phyloP scores from a whole-genome alignment of 2,888 invertebrate genomes.

The Microdon myrmicae region DNA sequence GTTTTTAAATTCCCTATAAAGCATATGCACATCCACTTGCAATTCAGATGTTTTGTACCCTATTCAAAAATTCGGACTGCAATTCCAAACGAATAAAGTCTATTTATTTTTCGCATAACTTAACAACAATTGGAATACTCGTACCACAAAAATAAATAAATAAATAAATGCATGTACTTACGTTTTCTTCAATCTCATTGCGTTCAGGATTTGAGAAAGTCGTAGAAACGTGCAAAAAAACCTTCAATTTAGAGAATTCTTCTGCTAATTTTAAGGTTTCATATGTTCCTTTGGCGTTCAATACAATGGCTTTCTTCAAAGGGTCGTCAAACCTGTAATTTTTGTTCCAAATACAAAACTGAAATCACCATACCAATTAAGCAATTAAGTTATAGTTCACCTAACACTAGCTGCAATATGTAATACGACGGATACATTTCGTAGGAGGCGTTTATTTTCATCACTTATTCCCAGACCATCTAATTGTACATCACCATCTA shows the following conservation, averaged over 20 bases:
- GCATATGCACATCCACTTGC: no score
- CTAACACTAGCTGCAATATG: constrained; percentile 84
- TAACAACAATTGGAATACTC: no score
- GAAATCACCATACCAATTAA: neutral
- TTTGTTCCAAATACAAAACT: neutral
- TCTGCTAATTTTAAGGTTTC: constrained; percentile 73
- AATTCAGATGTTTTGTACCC: no score
- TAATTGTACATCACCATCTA: constrained; percentile 73
- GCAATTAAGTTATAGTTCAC: constrained; percentile 57
- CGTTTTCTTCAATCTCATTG: constrained; percentile 76
- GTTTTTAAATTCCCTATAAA: no score
- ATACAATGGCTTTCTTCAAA: constrained; percentile 72
- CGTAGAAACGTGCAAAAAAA: constrained; percentile 85
- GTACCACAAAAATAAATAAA: no score
- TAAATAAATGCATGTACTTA: no score
- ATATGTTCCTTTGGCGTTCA: constrained; percentile 75
- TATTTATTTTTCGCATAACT: no score
- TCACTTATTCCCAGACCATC: constrained; percentile 71
- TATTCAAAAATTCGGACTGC: no score
- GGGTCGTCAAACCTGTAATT: constrained; percentile 80
- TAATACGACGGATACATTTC: constrained; percentile 76
- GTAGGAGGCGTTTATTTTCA: constrained; percentile 68
- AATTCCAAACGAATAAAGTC: no score
- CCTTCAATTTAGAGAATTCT: constrained; percentile 69
- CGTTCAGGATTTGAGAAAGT: constrained; percentile 87